Base-by-base conservation (phyloP, 2,797 vertebrate genomes). In the Protosalanx chinensis region DNA sequence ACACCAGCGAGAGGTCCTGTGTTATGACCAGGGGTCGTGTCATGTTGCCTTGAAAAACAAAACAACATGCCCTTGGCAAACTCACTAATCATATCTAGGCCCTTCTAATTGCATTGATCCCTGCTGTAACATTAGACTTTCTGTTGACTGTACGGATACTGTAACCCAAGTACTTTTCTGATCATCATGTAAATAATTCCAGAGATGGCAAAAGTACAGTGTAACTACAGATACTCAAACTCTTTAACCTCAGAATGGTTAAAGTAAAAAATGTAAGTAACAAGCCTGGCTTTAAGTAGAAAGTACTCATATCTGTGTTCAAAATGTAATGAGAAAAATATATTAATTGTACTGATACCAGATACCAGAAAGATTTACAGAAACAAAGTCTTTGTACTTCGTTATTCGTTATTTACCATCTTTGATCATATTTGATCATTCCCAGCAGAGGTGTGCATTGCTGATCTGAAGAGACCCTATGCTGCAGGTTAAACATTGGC, bases 401-500 rank as follows among this genome's bases (percentile, higher is more conserved):
- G 6, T 35, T 35, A 35, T 41, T 12, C 37, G 2, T 35, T 35
- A 35, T 35, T 35, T 35, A 35, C 33, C 33, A 35, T 35, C 1
- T 35, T 35, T 6, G 33, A 35, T 27, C 23, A 27, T 27, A 27
- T 27, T 27, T 27, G 23, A 35, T 35, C 3, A 4, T 35, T 35
- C 33, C 33, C 6, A 6, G 4, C 15, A 2, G 51, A 53, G 51
- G 67, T 64, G 16, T 30, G 27, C 18, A 79, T 37, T 77, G 62
- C 16, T 75, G 73, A 75, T 74, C 76, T 82, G 49, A 78, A 58
- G 71, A 67, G 66, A 59, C 33, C 76, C 71, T 68, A 67, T 74
- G 60, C 71, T 23, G 77, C 76, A 73, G 72, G 76, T 83, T 80
- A 71, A 76, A 80, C 76, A 84, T 35, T 68, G 74, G 49, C 72